Conservation (phyloP, 2,888 invertebrate species). For the Phanerotoma sp. region DNA sequence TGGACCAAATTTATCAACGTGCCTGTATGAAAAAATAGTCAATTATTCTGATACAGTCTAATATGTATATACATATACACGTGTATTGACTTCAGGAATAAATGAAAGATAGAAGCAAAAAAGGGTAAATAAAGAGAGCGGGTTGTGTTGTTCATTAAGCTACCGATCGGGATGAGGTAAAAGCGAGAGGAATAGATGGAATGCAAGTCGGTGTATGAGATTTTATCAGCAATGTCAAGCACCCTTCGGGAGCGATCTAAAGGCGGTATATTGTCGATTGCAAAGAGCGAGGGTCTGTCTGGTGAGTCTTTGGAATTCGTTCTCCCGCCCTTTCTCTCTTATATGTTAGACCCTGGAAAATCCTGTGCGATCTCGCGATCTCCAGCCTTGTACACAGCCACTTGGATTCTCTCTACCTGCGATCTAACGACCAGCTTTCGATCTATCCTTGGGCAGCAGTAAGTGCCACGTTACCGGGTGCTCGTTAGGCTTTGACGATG, state of each 20-base stretch:
- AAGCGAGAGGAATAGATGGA: constrained; percentile 13
- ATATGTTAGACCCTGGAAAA: constrained; percentile 10
- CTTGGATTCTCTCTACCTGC: constrained; percentile 20
- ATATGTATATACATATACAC: not conserved
- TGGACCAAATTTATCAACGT: too few species aligned
- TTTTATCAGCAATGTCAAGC: constrained; percentile 21
- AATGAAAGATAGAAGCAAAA: too few species aligned
- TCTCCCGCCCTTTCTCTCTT: constrained; percentile 6
- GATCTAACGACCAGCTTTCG: constrained; percentile 25
- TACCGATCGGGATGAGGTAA: constrained; percentile 12
- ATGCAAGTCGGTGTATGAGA: constrained; percentile 17
- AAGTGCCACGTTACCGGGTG: constrained; percentile 23
- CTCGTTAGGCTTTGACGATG: constrained; percentile 27
- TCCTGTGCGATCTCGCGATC: constrained; percentile 5
- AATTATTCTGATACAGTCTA: not conserved
- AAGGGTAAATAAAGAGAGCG: not conserved
- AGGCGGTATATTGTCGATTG: constrained; percentile 22
- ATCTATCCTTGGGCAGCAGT: constrained; percentile 22
- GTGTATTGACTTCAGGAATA: not conserved
- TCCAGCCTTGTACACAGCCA: not conserved
- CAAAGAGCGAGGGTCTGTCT: constrained; percentile 17
- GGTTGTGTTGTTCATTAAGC: constrained; percentile 14
- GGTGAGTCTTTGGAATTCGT: constrained; percentile 17
- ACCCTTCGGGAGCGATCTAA: constrained; percentile 17
- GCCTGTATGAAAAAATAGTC: constrained; percentile 1